A percentile compares a stretch with the other conserved stretches of the same genome.
These are phyloP conservation scores for Microtus richardsoni DNA, from an alignment of 2,113 vertebrate species.

Conservation along the genomic window DNA sequence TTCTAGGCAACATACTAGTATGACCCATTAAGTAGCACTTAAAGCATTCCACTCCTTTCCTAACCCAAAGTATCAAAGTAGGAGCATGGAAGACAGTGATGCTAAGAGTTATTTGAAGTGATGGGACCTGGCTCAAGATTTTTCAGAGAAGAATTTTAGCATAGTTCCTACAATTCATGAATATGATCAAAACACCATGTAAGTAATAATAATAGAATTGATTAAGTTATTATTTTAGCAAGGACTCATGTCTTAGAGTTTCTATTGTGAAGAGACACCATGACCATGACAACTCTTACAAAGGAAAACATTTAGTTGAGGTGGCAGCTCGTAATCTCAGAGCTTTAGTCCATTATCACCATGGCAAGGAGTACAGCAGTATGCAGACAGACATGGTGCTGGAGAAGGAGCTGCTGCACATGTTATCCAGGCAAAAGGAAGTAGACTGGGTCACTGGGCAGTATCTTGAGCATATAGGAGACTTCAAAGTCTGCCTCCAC, in stretches of 20 bases:
- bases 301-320: neutral
- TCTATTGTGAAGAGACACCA: neutral
- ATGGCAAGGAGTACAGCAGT: neutral
- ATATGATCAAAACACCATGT: neutral
- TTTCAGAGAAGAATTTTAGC: neutral
- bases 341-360: neutral
- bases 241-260: neutral
- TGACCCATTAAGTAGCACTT: neutral
- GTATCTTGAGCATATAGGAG: neutral
- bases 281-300: neutral
- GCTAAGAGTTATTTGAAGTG: neutral
- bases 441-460: neutral
- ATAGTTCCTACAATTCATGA: neutral
- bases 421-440: neutral
- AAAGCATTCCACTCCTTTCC: neutral
- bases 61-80: neutral
- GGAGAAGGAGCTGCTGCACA: neutral
- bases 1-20: too few species aligned
- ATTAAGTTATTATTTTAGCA: neutral
- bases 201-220: neutral
- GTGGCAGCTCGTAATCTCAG: neutral
- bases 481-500: neutral
- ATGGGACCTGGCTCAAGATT: neutral
- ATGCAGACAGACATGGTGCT: neutral
- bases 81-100: neutral